Evolutionary conservation across 2,797 vertebrate species (phyloP).

Genomic region (Botia almorhae): DNA sequence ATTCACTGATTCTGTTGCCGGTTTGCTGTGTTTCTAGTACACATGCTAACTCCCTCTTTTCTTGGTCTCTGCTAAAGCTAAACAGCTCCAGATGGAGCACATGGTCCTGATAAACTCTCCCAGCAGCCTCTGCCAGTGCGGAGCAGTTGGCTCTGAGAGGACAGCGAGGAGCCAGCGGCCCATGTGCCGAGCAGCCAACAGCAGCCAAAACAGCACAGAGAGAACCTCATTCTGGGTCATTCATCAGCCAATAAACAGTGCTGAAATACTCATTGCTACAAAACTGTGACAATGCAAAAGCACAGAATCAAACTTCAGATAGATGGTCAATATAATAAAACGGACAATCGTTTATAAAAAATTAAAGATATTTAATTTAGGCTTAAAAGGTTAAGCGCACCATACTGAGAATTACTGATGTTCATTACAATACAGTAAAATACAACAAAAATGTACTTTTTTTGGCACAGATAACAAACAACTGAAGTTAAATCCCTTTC

Average conservation of each 20-base stretch:
- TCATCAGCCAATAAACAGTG: conserved; percentile 35
- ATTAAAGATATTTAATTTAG: neutral
- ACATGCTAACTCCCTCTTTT: conserved; percentile 17
- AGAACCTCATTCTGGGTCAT: conserved; percentile 39
- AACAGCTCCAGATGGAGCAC: conserved; percentile 76
- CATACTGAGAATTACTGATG: neutral
- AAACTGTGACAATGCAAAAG: conserved; percentile 31
- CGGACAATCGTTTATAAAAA: neutral
- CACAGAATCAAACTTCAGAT: neutral
- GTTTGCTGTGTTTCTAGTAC: conserved; percentile 23
- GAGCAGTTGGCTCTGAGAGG: conserved; percentile 51
- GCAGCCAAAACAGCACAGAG: conserved; percentile 1
- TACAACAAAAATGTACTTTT: neutral
- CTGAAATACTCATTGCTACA: conserved; percentile 37
- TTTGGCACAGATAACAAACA: neutral
- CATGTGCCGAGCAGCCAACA: conserved; percentile 46
- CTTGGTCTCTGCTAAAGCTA: conserved; percentile 32
- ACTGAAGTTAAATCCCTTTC: neutral
- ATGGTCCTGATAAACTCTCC: conserved; percentile 73
- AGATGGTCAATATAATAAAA: neutral
- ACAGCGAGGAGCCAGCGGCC: conserved; percentile 35
- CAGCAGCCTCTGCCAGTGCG: conserved; percentile 43
- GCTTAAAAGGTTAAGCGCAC: neutral
- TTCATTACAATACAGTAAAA: neutral
- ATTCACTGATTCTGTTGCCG: neutral